A percentile compares a stretch with the other conserved stretches of the same genome.
Conservation (phyloP, 2,888 invertebrate genomes). For the Hirtodrosophila alboralis region DNA sequence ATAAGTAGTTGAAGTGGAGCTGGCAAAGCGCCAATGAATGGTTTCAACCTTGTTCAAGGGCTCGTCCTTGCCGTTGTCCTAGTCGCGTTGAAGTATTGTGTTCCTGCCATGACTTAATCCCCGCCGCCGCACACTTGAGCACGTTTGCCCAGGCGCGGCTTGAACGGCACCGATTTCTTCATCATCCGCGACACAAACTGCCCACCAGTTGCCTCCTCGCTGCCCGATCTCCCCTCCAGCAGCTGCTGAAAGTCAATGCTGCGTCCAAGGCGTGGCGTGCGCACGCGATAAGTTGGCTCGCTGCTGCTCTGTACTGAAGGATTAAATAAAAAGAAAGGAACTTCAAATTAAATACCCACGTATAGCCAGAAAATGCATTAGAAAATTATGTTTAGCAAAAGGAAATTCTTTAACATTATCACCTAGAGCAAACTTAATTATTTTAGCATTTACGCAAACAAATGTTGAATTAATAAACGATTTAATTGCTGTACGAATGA, state of each 20-base stretch:
- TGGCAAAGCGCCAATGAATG: slow-evolving; percentile 53
- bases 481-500: too few species aligned
- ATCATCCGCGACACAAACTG: slow-evolving; percentile 85
- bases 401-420: too few species aligned
- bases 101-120: slow-evolving; percentile 66
- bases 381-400: neutral
- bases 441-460: too few species aligned
- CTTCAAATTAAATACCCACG: slow-evolving; percentile 13
- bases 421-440: too few species aligned
- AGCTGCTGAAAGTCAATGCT: slow-evolving; percentile 82
- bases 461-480: too few species aligned
- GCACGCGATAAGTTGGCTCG: slow-evolving; percentile 78
- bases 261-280: slow-evolving; percentile 85
- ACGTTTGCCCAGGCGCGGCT: slow-evolving; percentile 84
- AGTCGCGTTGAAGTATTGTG: slow-evolving; percentile 25
- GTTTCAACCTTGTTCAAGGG: slow-evolving; percentile 74
- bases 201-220: slow-evolving; percentile 68
- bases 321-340: slow-evolving; percentile 3
- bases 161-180: slow-evolving; percentile 84
- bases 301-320: slow-evolving; percentile 76
- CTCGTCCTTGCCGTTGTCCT: slow-evolving; percentile 37
- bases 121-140: slow-evolving; percentile 73
- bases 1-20: slow-evolving; percentile 47
- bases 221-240: slow-evolving; percentile 38
- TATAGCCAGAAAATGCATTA: neutral